phyloP scores from a whole-genome alignment of 2,888 invertebrate species.

The Drosophila ustulata region DNA sequence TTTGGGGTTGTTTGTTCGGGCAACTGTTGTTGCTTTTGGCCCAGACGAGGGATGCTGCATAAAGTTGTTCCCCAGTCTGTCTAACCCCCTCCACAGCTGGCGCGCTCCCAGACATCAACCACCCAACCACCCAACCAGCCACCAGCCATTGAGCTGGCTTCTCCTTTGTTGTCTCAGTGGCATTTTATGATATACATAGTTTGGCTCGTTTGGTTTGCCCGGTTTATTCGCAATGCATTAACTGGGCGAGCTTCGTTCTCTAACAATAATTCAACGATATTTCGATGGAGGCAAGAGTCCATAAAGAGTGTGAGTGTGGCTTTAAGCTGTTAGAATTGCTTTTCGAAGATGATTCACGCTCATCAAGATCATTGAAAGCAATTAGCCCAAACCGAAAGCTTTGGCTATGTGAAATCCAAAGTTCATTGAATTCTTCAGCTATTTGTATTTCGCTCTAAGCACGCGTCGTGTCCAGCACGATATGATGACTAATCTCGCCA shows the following conservation, averaged over 20 bases:
- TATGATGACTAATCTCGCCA: slow-evolving; percentile 64
- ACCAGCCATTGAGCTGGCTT: slow-evolving; percentile 10
- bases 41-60: slow-evolving; percentile 60
- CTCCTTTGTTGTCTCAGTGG: slow-evolving; percentile 74
- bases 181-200: slow-evolving; percentile 56
- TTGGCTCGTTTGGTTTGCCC: slow-evolving; percentile 6
- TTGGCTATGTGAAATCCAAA: slow-evolving; percentile 45
- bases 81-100: slow-evolving; percentile 60
- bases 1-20: slow-evolving; percentile 35
- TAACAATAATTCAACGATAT: slow-evolving; percentile 40
- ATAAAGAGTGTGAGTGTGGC: neutral
- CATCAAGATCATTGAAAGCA: slow-evolving; percentile 30
- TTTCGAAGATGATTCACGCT: slow-evolving; percentile 3
- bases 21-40: slow-evolving; percentile 27
- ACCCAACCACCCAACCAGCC: slow-evolving; percentile 6
- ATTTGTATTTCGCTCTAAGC: slow-evolving; percentile 41
- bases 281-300: neutral
- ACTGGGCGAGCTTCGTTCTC: slow-evolving; percentile 19
- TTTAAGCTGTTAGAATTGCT: neutral
- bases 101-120: slow-evolving; percentile 27
- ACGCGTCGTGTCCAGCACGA: slow-evolving; percentile 39
- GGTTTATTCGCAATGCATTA: slow-evolving; percentile 70
- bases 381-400: slow-evolving; percentile 33
- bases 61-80: slow-evolving; percentile 59
- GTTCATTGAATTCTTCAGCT: slow-evolving; percentile 46